Evolutionary conservation across 2,888 invertebrate genomes (phyloP), one percentile per base, ranked within the genome.

Genomic region (Mythimna lalbum): DNA sequence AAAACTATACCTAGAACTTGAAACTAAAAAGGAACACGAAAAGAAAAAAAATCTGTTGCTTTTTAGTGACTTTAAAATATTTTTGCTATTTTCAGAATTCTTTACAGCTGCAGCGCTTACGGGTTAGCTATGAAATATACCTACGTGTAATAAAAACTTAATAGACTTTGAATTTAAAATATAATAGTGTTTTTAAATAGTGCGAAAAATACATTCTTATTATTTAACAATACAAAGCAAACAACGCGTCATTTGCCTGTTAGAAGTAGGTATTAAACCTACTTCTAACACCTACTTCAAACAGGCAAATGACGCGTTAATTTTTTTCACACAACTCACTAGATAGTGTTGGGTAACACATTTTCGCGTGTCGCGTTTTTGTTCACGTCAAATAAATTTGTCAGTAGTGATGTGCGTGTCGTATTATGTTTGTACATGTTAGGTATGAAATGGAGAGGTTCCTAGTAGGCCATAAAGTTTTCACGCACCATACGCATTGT

Each of bases 351-450:
- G 67, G 56, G 64, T 66, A 78, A 85, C 75, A 83, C 80, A 79
- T 73, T 86, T 88, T 87, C 65, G 86, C 87, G 87, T 89, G 86
- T 76, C 76, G 47, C 67, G 63, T 79, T 83, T 87, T 76, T 76
- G 78, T 86, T 86, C 77, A 86, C 75, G 81, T 82, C 85, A 84
- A 87, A 88, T 90, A 90, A 89, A 90, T 88, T 85, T 88, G 85
- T 87, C 85, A 85, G 80, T 81, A 81, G 80, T 86, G 88, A 86
- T 86, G 87, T 87, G 81, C 80, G 84, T 87, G 80, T 85, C 83
- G 84, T 83, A 86, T 83, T 87, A 79, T 90, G 90, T 90, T 88
- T 90, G 88, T 86, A 88, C 89, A 87, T 88, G 89, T 88, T 83
- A 82, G 75, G 79, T 84, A 86, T 76, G 81, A 86, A 86, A 88